A percentile compares a stretch with the other conserved stretches of the same genome.
Evolutionary conservation across 2,113 vertebrate species (phyloP).

Genomic region (Aegotheles bennettii): DNA sequence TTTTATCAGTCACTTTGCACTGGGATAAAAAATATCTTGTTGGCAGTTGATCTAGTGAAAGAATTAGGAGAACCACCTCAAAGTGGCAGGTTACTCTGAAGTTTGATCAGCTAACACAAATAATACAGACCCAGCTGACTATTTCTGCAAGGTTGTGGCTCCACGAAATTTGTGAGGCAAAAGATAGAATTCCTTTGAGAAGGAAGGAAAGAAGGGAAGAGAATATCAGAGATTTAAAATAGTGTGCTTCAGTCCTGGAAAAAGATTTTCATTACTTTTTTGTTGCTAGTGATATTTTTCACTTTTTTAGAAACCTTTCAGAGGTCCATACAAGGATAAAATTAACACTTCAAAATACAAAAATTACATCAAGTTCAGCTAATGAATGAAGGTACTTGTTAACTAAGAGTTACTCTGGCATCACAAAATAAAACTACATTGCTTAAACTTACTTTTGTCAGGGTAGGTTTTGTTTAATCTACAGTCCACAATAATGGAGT

Average conservation of each 20-base stretch:
- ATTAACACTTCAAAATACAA: slow-evolving; percentile 42
- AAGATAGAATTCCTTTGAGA: neutral
- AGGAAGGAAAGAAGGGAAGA: neutral
- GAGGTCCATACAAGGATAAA: slow-evolving; percentile 17
- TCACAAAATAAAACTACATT: slow-evolving; percentile 1
- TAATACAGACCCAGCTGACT: neutral
- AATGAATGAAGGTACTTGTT: neutral
- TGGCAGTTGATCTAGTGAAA: neutral
- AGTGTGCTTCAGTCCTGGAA: neutral
- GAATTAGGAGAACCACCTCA: neutral
- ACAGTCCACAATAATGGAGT: neutral
- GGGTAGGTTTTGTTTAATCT: slow-evolving; percentile 35
- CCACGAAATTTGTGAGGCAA: neutral
- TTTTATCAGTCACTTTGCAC: neutral
- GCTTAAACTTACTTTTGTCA: slow-evolving; percentile 28
- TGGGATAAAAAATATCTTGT: neutral
- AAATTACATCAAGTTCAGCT: slow-evolving; percentile 31
- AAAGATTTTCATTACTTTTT: neutral
- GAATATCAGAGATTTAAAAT: neutral
- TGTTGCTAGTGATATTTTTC: neutral
- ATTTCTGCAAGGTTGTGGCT: neutral
- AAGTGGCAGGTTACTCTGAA: neutral
- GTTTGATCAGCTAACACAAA: neutral
- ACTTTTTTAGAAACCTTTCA: neutral
- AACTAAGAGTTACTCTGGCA: slow-evolving; percentile 10